A percentile compares a stretch with the other conserved stretches of the same genome.
Evolutionary conservation across 2,113 vertebrate genomes (phyloP).

Genomic region (human): DNA sequence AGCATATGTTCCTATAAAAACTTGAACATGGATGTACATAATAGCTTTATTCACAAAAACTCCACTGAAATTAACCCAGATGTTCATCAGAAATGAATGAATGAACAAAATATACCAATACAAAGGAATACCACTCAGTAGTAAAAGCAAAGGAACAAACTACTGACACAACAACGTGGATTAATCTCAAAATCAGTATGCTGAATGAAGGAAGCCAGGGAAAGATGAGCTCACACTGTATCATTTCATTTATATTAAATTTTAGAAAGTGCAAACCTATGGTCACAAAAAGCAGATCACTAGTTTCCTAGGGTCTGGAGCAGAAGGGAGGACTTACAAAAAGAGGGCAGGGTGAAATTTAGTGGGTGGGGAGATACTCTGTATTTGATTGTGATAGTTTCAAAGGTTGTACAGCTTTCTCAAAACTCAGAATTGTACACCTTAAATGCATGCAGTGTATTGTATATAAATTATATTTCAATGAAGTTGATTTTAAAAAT

Average conservation of each 20-base stretch:
- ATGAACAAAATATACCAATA: background rate
- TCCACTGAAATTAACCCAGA: constrained; percentile 15
- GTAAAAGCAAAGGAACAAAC: background rate
- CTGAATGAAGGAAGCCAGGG: constrained; percentile 18
- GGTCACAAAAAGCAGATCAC: background rate
- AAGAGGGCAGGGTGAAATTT: background rate
- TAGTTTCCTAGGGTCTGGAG: background rate
- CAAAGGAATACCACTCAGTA: background rate
- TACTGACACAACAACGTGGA: background rate
- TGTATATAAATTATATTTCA: background rate
- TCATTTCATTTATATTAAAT: background rate
- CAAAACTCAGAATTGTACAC: constrained; percentile 4
- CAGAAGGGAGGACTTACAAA: background rate
- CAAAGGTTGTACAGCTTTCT: background rate
- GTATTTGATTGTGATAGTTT: background rate
- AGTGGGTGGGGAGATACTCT: background rate
- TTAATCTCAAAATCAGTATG: background rate
- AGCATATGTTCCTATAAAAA: background rate
- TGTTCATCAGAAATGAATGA: background rate
- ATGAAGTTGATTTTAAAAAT: background rate
- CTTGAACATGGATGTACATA: background rate
- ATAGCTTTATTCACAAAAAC: background rate
- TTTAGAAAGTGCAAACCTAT: background rate
- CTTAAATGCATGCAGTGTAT: background rate
- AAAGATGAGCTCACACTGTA: background rate